Evolutionary conservation across 2,113 vertebrate genomes (phyloP), one percentile per base, ranked within the genome.

Genomic region (Jacana jacana): DNA sequence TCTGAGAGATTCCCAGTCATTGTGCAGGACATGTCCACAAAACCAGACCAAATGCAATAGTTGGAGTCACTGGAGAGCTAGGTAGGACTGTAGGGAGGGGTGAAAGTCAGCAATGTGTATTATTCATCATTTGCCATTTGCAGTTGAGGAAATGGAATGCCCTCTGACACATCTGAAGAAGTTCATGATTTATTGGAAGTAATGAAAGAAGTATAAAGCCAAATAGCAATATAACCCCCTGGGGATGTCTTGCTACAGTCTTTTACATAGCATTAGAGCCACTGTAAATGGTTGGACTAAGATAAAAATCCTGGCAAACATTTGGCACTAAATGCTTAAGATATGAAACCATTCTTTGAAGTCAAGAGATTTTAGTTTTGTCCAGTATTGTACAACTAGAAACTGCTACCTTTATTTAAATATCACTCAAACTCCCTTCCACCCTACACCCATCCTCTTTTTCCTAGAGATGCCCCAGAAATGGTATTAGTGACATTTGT

Each of bases 281-380:
- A 90, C 89, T 92, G 93, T 91, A 98, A 98, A 97, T 95, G 97
- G 89, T 91, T 96, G 93, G 78, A 86, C 91, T 89, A 79, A 96
- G 91, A 97, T 81, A 96, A 98, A 98, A 98, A 96, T 91, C 95
- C 95, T 82, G 81, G 91, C 96, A 97, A 98, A 98, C 93, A 97
- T 96, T 96, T 94, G 95, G 24, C 51, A 52, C 92, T 51, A 71
- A 95, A 97, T 94, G 39, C 77, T 95, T 95, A 86, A 95, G 88
- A 96, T 98, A 93, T 86, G 78, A 97, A 97, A 95, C 85, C 89
- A 86, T 97, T 94, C 91, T 97, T 97, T 89, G 69, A 72, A 97
- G 72, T 93, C 69, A 91, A 85, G 90, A 95, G 86, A 91, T 39
- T 94, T 91, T 71, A 95, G 55, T 90, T 68, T 93, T 93, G 46